These are phyloP conservation scores for Chiloscyllium punctatum DNA, from an alignment of 2,797 vertebrate genomes.

Conservation along the genomic window DNA sequence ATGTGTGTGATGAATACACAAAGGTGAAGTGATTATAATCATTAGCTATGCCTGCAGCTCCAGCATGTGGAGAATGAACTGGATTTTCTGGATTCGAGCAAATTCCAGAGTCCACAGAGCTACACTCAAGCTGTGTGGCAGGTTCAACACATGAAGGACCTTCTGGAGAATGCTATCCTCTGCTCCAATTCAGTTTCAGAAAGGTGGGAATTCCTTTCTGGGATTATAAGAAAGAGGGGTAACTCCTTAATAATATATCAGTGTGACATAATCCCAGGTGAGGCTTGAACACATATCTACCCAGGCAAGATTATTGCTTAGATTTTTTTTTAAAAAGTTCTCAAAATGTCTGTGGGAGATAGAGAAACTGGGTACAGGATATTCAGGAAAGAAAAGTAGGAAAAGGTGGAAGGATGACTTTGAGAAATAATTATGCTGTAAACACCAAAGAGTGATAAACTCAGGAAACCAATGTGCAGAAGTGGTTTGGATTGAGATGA, in stretches of 20 bases:
- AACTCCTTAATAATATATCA: background rate
- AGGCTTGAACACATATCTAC: background rate
- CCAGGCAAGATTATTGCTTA: background rate
- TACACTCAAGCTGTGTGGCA: constrained; percentile 68
- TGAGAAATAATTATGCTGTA: too few species aligned
- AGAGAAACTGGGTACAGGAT: background rate
- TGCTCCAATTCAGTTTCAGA: constrained; percentile 41
- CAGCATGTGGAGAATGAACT: constrained; percentile 73
- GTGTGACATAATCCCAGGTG: background rate
- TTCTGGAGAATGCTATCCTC: constrained; percentile 56
- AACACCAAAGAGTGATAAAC: too few species aligned
- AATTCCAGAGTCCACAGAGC: constrained; percentile 65
- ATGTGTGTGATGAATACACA: constrained; percentile 49
- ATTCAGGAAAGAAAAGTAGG: too few species aligned
- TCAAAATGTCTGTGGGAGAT: background rate
- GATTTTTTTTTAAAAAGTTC: background rate
- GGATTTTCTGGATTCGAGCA: constrained; percentile 61
- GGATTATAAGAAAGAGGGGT: too few species aligned
- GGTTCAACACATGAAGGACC: constrained; percentile 72
- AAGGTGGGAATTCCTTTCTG: constrained; percentile 48
- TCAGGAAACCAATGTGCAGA: too few species aligned
- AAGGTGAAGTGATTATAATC: constrained; percentile 59
- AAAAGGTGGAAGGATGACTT: too few species aligned
- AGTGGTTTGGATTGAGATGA: too few species aligned
- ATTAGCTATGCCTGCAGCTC: constrained; percentile 76